Base-by-base conservation (phyloP, 2,113 vertebrate genomes). In the Oreotragus oreotragus region DNA sequence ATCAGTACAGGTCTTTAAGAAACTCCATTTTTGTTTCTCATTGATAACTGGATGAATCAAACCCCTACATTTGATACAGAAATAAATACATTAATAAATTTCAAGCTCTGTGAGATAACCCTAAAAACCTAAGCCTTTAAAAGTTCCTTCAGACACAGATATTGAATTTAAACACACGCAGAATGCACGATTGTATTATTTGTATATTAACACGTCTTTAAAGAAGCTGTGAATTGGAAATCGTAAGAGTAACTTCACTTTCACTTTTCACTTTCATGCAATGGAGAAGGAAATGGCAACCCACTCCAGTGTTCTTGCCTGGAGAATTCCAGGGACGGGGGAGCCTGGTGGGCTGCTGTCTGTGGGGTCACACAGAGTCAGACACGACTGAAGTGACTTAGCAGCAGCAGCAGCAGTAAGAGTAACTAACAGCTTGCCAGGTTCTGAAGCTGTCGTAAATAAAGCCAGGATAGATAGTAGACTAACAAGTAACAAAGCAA, bases 111-210 rank as follows among this genome's bases (percentile, higher is more conserved):
- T 93, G 83, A 95, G 25, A 28, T 90, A 90, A 25, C 16, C 10
- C 17, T 95, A 83, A 97, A 97, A 90, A 2, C 3, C 25, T 88
- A 76, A 94, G 39, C 57, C 73, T 85, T 95, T 66, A 60, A 93
- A 66, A 76, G 30, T 80, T 89, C 23, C 19, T 83, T 96, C 30
- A 55, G 8, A 80, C 77, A 84, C 90, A 85, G 90, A 60, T 62
- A 51, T 47, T 96, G 85, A 90, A 93, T 84, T 94, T 94, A 55
- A 92, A n/a, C 30, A 83, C 12, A 85, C 4, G 1, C 8, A 47
- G 55, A 43, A 5, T 58, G 91, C 43, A 36, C 43, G 36, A n/a
- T 4, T 80, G 8, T 70, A 57, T 58, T 14, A 6, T 81, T 7
- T 21, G 6, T 94, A 19, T 64, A 64, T 85, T 91, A 91, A 60